These are phyloP conservation scores for Protomyctophum bolini DNA, from an alignment of 2,113 vertebrate genomes.

Conservation along the genomic window DNA sequence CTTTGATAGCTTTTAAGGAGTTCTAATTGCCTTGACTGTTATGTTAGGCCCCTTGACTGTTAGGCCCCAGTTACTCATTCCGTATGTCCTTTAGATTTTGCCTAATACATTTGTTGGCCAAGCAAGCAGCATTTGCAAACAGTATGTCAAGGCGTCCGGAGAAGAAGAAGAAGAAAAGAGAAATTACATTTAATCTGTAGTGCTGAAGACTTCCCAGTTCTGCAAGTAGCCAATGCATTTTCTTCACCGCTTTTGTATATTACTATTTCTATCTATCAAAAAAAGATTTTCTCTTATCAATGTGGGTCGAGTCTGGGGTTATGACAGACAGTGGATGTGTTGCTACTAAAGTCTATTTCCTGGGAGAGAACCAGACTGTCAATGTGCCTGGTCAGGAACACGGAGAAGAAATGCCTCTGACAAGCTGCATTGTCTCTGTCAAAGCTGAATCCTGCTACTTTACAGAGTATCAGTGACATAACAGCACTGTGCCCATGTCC, in stretches of 20 bases:
- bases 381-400: not conserved
- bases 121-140: constrained; percentile 11
- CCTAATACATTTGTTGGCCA: constrained; percentile 8
- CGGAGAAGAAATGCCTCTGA: constrained; percentile 31
- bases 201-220: constrained; percentile 15
- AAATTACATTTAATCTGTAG: constrained; percentile 28
- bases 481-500: not conserved
- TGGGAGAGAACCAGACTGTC: constrained; percentile 25
- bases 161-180: constrained; percentile 10
- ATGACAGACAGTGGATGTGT: not conserved
- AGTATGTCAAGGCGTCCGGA: constrained; percentile 31
- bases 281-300: constrained; percentile 51
- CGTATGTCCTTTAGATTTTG: constrained; percentile 11
- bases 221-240: constrained; percentile 10
- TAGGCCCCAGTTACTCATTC: constrained; percentile 5
- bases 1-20: constrained; percentile 39
- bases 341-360: constrained; percentile 48
- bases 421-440: constrained; percentile 10
- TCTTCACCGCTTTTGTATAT: constrained; percentile 18
- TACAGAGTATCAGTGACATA: no score
- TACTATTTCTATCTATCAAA: constrained; percentile 32
- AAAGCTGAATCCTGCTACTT: constrained; percentile 3
- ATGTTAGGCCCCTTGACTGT: constrained; percentile 7
- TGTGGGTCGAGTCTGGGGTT: constrained; percentile 14
- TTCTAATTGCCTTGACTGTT: constrained; percentile 42